These are phyloP conservation scores for Peromyscus leucopus DNA, from an alignment of 2,113 vertebrate species.

Conservation along the genomic window DNA sequence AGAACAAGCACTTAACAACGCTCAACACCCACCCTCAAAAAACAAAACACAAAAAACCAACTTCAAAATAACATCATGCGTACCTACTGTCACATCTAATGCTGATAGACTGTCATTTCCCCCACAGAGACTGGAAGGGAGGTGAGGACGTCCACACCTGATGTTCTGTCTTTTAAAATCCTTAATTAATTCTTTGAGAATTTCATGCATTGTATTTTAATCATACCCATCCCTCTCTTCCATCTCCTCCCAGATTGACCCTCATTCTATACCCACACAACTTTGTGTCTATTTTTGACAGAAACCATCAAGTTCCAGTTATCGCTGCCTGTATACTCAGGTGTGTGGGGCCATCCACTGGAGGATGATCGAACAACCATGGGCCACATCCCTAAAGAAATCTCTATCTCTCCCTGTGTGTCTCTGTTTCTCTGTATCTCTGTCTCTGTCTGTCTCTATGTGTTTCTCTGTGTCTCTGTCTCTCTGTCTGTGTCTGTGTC, in stretches of 20 bases:
- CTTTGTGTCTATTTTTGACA: not conserved
- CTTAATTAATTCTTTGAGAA: not conserved
- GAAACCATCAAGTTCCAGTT: not conserved
- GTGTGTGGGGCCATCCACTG: not conserved
- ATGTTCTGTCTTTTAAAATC: not conserved
- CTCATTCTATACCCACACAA: not conserved
- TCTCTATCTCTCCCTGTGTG: not conserved
- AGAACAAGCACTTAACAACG: not conserved
- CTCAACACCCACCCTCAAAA: not conserved
- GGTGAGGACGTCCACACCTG: not conserved
- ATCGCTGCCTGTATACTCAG: not conserved
- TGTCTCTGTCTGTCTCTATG: not conserved
- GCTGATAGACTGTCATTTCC: not conserved
- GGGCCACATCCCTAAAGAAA: not conserved
- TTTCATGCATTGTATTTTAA: not conserved
- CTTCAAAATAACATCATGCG: not conserved
- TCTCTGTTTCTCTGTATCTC: not conserved
- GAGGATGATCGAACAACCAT: not conserved
- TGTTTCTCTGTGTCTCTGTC: not conserved
- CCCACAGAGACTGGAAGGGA: not conserved
- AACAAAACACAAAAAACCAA: not conserved
- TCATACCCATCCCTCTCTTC: not conserved
- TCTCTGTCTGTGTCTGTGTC: too few relatives aligned
- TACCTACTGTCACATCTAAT: not conserved
- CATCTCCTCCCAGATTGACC: not conserved